These are phyloP conservation scores for Chionomys nivalis DNA, from an alignment of 2,113 vertebrate species.

Conservation along the genomic window DNA sequence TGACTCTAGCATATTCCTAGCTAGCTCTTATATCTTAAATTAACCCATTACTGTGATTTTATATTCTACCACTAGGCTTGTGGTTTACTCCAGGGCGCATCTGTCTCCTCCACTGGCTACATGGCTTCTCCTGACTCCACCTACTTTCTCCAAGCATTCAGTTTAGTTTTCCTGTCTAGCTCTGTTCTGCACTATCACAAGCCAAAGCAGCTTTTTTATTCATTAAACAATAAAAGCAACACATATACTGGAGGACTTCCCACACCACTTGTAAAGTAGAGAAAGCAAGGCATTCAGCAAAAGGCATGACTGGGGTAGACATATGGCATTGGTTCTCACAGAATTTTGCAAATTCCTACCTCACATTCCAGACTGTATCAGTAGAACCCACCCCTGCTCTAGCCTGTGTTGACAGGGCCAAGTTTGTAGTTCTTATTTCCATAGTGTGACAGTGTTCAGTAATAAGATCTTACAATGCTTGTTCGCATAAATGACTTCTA, in stretches of 20 bases:
- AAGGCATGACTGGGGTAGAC: neutral
- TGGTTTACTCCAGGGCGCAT: accelerated
- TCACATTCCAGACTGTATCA: neutral
- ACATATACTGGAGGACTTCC: accelerated
- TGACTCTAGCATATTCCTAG: too few relatives aligned
- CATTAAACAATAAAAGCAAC: too few relatives aligned
- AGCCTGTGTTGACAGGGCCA: neutral
- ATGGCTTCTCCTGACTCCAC: too few relatives aligned
- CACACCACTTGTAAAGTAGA: neutral
- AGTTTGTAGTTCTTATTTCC: neutral
- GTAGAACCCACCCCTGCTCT: neutral
- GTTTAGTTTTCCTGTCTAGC: too few relatives aligned
- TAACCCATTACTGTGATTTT: too few relatives aligned
- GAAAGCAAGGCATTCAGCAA: neutral
- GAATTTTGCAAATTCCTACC: neutral
- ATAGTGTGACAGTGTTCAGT: neutral
- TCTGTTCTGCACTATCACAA: too few relatives aligned
- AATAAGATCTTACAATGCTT: neutral
- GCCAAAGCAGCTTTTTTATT: too few relatives aligned
- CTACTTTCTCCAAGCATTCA: too few relatives aligned
- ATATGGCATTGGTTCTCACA: neutral
- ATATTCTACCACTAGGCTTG: too few relatives aligned
- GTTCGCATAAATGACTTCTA: neutral
- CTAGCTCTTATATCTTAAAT: neutral
- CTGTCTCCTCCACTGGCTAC: too few relatives aligned